Evolutionary conservation across 1,140 invertebrate genomes (phyloP), one percentile per base, ranked within the genome.

Genomic region (Drosophila lowei): DNA sequence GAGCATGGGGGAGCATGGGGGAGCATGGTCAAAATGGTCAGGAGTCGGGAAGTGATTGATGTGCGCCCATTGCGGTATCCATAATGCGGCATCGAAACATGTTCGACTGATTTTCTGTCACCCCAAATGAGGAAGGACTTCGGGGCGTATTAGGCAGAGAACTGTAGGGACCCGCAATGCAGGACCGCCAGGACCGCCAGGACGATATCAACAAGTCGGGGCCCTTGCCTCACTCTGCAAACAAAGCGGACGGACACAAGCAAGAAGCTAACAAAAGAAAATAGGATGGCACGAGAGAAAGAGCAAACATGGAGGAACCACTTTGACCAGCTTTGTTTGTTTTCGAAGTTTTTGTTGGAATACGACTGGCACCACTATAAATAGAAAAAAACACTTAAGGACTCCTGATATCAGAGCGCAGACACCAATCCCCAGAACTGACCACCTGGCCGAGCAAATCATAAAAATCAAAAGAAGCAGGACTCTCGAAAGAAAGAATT

Each of bases 31-130:
- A 2, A 18, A 18, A 18, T 23, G 30, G 43, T 21, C 43, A 56
- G 50, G 34, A 67, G 25, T 56, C 50, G 62, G 63, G 30, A 86
- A 68, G 81, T 85, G 81, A 85, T 85, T 85, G 81, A 85, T 86
- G 81, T 77, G 47, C 54, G 68, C 46, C 21, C 34, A 68, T 68
- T 68, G 63, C 49, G 65, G 65, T 52, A 15, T 47, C 34, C 63
- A 38, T 56, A 68, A 68, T 68, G 65, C 62, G 50, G 8, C 23
- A 48, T 18, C 21, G n/a, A 57, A 49, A 49, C 44, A 67, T 57
- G 63, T 67, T 68, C 43, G 50, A 48, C 65, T 48, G 50, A 67
- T 68, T 67, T 47, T 18, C n/a, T 9, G 9, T 25, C 28, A 0
- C 41, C 2, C 9, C 6, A 6, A 7, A 43, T 8, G 9, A 16